Evolutionary conservation across 2,797 vertebrate species (phyloP), one percentile per base, ranked within the genome.

Genomic region (Distichodus sexfasciatus): DNA sequence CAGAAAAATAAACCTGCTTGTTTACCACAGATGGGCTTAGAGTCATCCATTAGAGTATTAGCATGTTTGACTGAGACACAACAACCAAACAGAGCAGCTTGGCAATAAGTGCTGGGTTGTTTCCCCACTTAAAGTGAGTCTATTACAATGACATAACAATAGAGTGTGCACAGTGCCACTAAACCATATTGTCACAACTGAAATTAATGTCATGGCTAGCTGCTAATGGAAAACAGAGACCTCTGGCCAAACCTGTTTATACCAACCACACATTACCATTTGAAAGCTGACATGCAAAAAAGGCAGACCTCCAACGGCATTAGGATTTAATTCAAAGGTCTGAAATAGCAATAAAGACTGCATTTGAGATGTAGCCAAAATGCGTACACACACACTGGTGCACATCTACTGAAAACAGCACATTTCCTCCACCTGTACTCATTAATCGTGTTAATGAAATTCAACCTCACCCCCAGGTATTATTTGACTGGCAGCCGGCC

Each of bases 401-500:
- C n/a, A 35, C 21, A 48, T 44, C 33, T 21, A 55, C 29, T 3
- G n/a, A 14, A 43, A 53, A 21, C n/a, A 36, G 15, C 33, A 26
- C 55, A 54, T 54, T 23, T 48, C 71, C 65, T 79, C 69, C 46
- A 59, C 79, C 77, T 66, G 55, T 74, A 69, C 78, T 75, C 80
- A 84, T 86, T 89, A 88, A 87, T 89, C 87, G 74, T 78, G 74
- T 84, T 86, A 85, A 87, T 87, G 81, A 88, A 85, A 86, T 82
- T 79, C 69, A 77, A 83, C 83, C 78, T 81, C 70, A 81, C 82
- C 82, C 38, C 63, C 66, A 74, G 80, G 83, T 85, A 78, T 76
- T 41, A 60, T 82, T 80, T 87, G 88, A 89, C 62, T 88, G 83
- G 79, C 85, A 83, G 82, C 70, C 76, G 82, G 83, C 69, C 76